These are phyloP conservation scores for Drosophila stalkeri DNA, from an alignment of 2,888 invertebrate species.

Conservation along the genomic window DNA sequence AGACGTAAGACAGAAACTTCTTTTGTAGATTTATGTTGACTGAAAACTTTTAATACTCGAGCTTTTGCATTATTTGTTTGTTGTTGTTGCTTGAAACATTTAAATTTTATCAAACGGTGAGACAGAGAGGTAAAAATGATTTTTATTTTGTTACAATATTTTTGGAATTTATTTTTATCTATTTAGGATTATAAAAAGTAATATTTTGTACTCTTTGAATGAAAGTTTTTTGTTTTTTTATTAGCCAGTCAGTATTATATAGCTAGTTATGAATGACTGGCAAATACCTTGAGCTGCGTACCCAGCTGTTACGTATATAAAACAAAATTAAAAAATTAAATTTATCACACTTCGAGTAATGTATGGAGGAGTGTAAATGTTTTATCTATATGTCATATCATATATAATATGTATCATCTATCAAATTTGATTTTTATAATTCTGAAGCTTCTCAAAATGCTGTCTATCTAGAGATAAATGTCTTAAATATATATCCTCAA, in stretches of 20 bases:
- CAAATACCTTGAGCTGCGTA: neutral
- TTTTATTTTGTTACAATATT: neutral
- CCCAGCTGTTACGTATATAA: too few relatives aligned
- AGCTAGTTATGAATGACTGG: neutral
- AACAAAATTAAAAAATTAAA: too few relatives aligned
- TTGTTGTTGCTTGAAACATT: neutral
- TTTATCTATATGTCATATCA: too few relatives aligned
- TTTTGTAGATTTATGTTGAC: neutral
- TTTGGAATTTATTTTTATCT: neutral
- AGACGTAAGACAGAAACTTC: slow-evolving; percentile 2
- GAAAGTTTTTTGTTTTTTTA: neutral
- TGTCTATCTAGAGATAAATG: too few relatives aligned
- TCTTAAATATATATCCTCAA: too few relatives aligned
- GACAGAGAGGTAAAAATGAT: too few relatives aligned
- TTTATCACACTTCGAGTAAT: too few relatives aligned
- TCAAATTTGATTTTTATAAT: too few relatives aligned
- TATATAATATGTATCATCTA: too few relatives aligned
- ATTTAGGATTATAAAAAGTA: neutral
- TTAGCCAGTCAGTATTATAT: neutral
- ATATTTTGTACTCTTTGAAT: neutral
- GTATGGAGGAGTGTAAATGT: too few relatives aligned
- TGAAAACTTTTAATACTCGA: neutral
- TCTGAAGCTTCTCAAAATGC: too few relatives aligned
- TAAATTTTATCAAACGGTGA: neutral
- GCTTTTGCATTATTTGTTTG: neutral